Percentiles rank a stretch among this genome's conserved stretches.
These are phyloP conservation scores for Elephantulus edwardii DNA, from an alignment of 2,113 vertebrate species.

Conservation along the genomic window DNA sequence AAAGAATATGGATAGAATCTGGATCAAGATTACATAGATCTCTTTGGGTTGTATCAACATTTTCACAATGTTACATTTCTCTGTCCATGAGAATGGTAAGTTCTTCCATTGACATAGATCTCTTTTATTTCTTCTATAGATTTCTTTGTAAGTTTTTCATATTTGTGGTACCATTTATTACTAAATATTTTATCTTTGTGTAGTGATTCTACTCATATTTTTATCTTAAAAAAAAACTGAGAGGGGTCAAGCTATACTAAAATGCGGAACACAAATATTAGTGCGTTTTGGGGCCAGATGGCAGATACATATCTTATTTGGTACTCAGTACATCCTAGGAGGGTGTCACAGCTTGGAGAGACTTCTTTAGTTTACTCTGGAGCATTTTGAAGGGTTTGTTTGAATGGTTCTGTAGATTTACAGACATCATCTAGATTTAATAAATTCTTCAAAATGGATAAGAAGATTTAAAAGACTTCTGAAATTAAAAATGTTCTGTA, in stretches of 20 bases:
- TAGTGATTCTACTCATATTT: too few relatives aligned
- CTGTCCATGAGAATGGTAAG: too few relatives aligned
- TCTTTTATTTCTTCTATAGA: too few relatives aligned
- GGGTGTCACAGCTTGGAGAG: background rate
- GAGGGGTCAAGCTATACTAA: background rate
- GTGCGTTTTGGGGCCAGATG: background rate
- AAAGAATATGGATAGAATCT: too few relatives aligned
- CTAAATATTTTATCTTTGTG: too few relatives aligned
- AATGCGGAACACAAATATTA: background rate
- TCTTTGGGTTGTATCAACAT: too few relatives aligned
- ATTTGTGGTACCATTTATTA: too few relatives aligned
- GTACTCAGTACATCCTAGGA: background rate
- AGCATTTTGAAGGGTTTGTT: background rate
- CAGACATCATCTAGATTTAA: background rate
- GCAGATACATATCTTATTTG: fast-evolving
- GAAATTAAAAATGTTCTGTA: background rate
- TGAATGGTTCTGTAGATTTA: background rate
- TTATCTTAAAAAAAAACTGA: background rate
- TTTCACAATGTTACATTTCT: too few relatives aligned
- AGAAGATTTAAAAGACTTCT: background rate
- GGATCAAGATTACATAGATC: too few relatives aligned
- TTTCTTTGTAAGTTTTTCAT: too few relatives aligned
- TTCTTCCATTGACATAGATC: too few relatives aligned
- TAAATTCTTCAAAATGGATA: background rate
- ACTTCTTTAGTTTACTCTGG: background rate